Base-by-base conservation (phyloP, 1,140 invertebrate genomes). In the Protaetia brevitarsis region DNA sequence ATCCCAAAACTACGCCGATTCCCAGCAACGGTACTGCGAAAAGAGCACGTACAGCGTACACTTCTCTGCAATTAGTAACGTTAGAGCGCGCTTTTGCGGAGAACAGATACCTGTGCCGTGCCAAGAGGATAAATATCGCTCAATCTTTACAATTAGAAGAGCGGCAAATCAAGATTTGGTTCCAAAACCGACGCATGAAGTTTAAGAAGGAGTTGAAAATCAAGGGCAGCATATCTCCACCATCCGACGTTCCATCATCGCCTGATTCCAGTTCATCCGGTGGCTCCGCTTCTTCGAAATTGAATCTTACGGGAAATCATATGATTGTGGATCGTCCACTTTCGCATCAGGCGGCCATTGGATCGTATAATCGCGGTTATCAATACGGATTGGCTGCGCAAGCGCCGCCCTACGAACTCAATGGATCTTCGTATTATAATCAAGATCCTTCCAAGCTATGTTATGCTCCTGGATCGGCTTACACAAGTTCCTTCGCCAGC, bases 131-230 rank as follows among this genome's bases (percentile, higher is more conserved):
- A 26, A 88, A 93, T 76, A 82, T 96, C 69, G 91, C 93, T 0
- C 80, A 86, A 5, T 80, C 85, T 26, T 79, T 96, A 0, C 82
- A 84, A 28, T 79, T 96, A 0, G 87, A 88, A 0, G 93, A 95
- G 72, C 81, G 92, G 26, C 93, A 95, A 77, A 94, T 96, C 11
- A 96, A 96, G 79, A 94, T 95, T 56, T 96, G 93, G 93, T 95
- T 87, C 73, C 86, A 88, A 72, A 88, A 88, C 72, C 74, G 85
- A 31, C 69, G 86, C 31, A 88, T 87, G 86, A 88, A 88, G 70
- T 82, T 83, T 74, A 88, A 88, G 76, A 87, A 87, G 37, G 78
- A 80, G 62, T 72, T 71, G 7, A 73, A 71, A 29, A 45, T 65
- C 2, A 73, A 72, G 62, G n/a, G 23, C 3, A 21, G 13, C 4